phyloP scores from a whole-genome alignment of 2,797 vertebrate genomes.

The Phoebastria nigripes region DNA sequence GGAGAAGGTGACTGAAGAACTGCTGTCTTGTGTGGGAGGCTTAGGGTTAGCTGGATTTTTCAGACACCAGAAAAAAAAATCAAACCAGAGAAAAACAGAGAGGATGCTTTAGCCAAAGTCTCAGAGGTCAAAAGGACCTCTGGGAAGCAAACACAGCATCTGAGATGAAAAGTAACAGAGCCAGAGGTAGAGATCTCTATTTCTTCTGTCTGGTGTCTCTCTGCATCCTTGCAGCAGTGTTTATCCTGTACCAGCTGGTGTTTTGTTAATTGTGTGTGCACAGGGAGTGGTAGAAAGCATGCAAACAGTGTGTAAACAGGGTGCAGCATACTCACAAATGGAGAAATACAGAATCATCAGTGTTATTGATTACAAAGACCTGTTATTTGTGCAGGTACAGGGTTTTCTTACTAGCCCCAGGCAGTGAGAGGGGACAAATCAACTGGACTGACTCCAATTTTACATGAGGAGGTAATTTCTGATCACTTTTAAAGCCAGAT shows the following conservation, averaged over 20 bases:
- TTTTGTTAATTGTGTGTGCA: conserved; percentile 29
- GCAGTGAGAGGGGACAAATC: not conserved
- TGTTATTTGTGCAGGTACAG: not conserved
- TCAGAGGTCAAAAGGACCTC: not conserved
- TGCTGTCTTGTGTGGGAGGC: not conserved
- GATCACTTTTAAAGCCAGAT: conserved; percentile 20
- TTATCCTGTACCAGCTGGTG: conserved; percentile 26
- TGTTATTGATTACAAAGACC: not conserved
- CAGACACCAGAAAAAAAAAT: not conserved
- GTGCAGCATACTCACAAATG: not conserved
- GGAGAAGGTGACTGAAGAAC: not conserved
- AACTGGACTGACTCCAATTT: not conserved
- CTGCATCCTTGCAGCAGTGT: not conserved
- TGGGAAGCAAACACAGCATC: not conserved
- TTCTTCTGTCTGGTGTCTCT: not conserved
- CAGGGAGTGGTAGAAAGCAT: not conserved
- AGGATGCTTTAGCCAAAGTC: not conserved
- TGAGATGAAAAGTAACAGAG: not conserved
- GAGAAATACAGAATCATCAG: not conserved
- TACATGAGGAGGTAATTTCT: not conserved
- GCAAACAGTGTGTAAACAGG: not conserved
- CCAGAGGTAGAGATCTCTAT: not conserved
- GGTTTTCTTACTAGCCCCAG: not conserved
- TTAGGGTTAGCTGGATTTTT: not conserved
- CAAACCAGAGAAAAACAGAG: not conserved